Evolutionary conservation across 1,140 invertebrate species (phyloP).

Genomic region (Augochlora pura): DNA sequence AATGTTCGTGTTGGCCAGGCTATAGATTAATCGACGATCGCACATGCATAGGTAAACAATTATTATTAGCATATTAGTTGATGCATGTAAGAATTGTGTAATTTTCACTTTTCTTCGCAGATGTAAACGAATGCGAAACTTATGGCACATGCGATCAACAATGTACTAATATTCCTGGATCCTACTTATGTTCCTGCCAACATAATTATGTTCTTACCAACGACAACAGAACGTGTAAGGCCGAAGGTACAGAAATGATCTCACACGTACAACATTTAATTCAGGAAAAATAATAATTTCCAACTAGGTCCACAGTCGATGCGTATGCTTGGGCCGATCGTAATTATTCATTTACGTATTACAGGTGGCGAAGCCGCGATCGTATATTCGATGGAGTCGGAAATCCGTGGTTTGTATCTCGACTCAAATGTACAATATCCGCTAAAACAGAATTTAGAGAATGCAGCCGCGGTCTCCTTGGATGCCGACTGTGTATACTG

Average conservation of each 20-base stretch:
- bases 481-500: constrained; percentile 87
- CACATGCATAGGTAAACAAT: constrained; percentile 85
- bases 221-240: constrained; percentile 88
- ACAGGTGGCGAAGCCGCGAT: constrained; percentile 83
- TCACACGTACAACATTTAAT: too few relatives aligned
- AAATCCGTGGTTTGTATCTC: constrained; percentile 81
- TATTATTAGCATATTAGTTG: too few relatives aligned
- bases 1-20: constrained; percentile 87
- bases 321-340: too few relatives aligned
- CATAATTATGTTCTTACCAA: constrained; percentile 85
- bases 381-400: constrained; percentile 82
- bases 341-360: too few relatives aligned
- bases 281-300: too few relatives aligned
- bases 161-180: constrained; percentile 89
- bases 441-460: constrained; percentile 79
- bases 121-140: constrained; percentile 91
- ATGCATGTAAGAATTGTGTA: neutral
- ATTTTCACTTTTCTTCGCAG: constrained; percentile 68
- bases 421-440: constrained; percentile 76
- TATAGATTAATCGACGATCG: constrained; percentile 85
- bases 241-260: constrained; percentile 71
- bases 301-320: too few relatives aligned
- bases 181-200: constrained; percentile 90
- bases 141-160: constrained; percentile 91
- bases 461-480: constrained; percentile 85